Percentiles rank a stretch among this genome's conserved stretches.
Conservation (phyloP, 1,140 invertebrate species). For the Pseudomyrmex flavicornis region DNA sequence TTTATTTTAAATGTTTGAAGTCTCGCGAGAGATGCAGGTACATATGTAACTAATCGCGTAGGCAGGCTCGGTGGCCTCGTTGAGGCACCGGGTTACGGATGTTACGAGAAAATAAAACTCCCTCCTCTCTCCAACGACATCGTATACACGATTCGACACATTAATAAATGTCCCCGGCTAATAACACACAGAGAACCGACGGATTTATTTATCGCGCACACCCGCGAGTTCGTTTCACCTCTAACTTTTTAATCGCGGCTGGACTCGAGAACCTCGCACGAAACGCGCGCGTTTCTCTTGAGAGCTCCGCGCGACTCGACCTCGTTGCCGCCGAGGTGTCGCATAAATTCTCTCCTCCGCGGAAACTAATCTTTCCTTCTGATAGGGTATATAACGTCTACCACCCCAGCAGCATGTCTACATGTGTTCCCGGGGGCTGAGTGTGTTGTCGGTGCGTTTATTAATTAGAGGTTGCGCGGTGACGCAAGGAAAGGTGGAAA, state of each 20-base stretch:
- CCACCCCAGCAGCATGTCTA: constrained; percentile 16
- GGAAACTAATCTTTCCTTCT: constrained; percentile 50
- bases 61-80: constrained; percentile 1
- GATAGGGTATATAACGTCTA: constrained; percentile 70
- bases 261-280: background rate
- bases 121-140: constrained; percentile 1
- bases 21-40: constrained; percentile 16
- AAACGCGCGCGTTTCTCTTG: background rate
- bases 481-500: constrained; percentile 18
- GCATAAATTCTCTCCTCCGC: constrained; percentile 54
- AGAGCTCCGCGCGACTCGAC: background rate
- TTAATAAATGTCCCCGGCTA: constrained; percentile 51
- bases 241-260: constrained; percentile 1
- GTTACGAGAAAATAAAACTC: background rate
- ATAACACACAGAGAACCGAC: constrained; percentile 21
- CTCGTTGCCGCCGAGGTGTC: constrained; percentile 38
- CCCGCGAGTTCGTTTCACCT: constrained; percentile 13
- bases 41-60: constrained; percentile 25
- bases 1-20: background rate
- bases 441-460: constrained; percentile 76
- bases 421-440: constrained; percentile 66
- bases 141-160: constrained; percentile 11
- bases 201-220: constrained; percentile 18
- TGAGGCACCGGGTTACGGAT: constrained; percentile 22
- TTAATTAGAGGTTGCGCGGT: constrained; percentile 80